Evolutionary conservation across 2,113 vertebrate genomes (phyloP), one percentile per base, ranked within the genome.

Genomic region (Polypterus bichir): DNA sequence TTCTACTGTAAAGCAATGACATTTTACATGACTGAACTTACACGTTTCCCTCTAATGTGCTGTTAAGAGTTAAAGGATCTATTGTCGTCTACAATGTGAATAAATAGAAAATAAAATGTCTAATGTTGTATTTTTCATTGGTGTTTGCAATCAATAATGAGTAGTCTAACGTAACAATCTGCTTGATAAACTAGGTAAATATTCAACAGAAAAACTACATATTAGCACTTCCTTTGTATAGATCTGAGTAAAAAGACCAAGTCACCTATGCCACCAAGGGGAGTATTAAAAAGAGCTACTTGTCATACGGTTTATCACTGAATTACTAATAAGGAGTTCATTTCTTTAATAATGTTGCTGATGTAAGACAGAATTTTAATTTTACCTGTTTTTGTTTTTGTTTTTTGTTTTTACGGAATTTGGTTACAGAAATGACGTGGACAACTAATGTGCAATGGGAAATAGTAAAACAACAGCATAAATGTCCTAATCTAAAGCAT

Each of bases 371-470:
- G 3, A 57, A 27, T 11, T 57, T 10, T 27, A 27, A 27, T 27
- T 27, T 27, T 1, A 27, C 27, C 27, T 27, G 27, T 27, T 27
- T 27, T 27, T 27, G 44, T 45, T 66, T 60, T n/a, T n/a, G n/a
- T n/a, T n/a, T n/a, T n/a, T n/a, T n/a, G n/a, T n/a, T 9, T 47
- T 49, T 60, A 67, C 10, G 53, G 51, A 68, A 75, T 84, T 84
- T 81, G 78, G 73, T 81, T 82, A 81, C 76, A 78, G 79, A 82
- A 85, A 84, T 76, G 71, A 62, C 70, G 76, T 79, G 71, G 79
- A 83, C 76, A 79, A 77, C 27, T 27, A 27, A 27, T 27, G 27
- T 27, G 27, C 27, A 27, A 27, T 27, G 27, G 27, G 73, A 51
- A 11, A 11, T 44, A 47, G 49, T 27, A 27, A 27, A 27, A 27